Percentiles rank a stretch among this genome's conserved stretches.
phyloP scores from a whole-genome alignment of 2,888 invertebrate genomes.

The Dioctria rufipes region DNA sequence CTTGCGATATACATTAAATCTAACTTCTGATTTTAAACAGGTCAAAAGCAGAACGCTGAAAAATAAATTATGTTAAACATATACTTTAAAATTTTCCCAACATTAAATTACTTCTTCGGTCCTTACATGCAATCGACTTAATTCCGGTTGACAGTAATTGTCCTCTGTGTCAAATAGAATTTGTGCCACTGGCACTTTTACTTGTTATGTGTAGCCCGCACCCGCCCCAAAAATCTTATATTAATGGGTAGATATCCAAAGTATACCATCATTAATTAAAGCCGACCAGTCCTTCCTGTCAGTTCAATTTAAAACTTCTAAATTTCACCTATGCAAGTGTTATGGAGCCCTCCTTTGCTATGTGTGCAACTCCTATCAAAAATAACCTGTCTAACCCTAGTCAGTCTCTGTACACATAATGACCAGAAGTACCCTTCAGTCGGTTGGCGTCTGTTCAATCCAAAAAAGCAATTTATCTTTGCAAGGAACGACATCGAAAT shows the following conservation, averaged over 20 bases:
- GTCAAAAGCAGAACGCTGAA: too few relatives aligned
- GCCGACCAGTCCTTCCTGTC: slow-evolving; percentile 9
- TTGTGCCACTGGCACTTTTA: slow-evolving; percentile 18
- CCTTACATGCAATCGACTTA: slow-evolving; percentile 35
- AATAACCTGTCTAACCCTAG: slow-evolving; percentile 36
- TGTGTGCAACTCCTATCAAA: slow-evolving; percentile 26
- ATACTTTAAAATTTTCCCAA: too few relatives aligned
- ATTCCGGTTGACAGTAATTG: slow-evolving; percentile 45
- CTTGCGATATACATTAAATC: too few relatives aligned
- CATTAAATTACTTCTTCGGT: slow-evolving; percentile 20
- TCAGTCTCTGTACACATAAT: slow-evolving; percentile 12
- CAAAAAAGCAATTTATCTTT: slow-evolving; percentile 50
- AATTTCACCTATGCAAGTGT: slow-evolving; percentile 28
- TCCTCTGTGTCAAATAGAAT: slow-evolving; percentile 34
- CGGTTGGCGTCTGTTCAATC: slow-evolving; percentile 7
- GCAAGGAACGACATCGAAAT: slow-evolving; percentile 38
- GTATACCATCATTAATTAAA: slow-evolving; percentile 43
- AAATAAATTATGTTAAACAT: too few relatives aligned
- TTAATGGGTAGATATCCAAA: not conserved
- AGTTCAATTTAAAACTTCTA: slow-evolving; percentile 41
- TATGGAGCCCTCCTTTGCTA: not conserved
- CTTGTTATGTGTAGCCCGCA: slow-evolving; percentile 14
- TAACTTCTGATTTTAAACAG: too few relatives aligned
- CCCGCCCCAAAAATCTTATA: slow-evolving; percentile 21
- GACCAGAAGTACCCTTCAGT: slow-evolving; percentile 14